Evolutionary conservation across 2,888 invertebrate species (phyloP).

Genomic region (Ganaspis brasiliensis): DNA sequence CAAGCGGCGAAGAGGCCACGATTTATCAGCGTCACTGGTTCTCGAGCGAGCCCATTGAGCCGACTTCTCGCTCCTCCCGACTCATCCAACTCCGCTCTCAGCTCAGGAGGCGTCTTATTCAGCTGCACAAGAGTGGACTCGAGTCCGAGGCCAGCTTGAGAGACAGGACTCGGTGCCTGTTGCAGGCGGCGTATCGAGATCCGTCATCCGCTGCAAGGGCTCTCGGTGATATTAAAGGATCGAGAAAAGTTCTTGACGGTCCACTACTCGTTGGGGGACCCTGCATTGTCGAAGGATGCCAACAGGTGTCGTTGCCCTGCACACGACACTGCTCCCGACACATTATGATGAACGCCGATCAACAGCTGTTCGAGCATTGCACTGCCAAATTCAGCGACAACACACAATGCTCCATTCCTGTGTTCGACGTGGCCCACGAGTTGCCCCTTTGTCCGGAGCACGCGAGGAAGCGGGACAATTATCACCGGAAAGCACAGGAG

Average conservation of each 20-base stretch:
- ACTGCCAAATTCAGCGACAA: conserved; percentile 91
- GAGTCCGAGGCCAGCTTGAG: conserved; percentile 71
- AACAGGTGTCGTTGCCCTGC: conserved; percentile 85
- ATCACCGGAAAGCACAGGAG: conserved; percentile 89
- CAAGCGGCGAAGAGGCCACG: conserved; percentile 78
- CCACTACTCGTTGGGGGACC: conserved; percentile 74
- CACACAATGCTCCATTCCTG: conserved; percentile 89
- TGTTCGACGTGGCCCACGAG: conserved; percentile 89
- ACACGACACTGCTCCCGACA: conserved; percentile 92
- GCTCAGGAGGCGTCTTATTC: conserved; percentile 81
- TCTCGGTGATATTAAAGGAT: conserved; percentile 54
- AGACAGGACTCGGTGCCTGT: conserved; percentile 70
- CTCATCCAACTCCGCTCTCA: conserved; percentile 78
- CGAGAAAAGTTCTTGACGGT: conserved; percentile 67
- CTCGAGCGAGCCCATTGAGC: conserved; percentile 71
- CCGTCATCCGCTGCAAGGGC: conserved; percentile 70
- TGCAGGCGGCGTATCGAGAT: conserved; percentile 70
- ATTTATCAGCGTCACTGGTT: conserved; percentile 81
- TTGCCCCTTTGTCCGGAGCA: conserved; percentile 94
- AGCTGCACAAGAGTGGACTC: conserved; percentile 76
- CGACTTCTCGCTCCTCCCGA: conserved; percentile 73
- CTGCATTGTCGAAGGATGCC: conserved; percentile 77
- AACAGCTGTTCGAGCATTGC: conserved; percentile 90
- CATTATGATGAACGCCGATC: conserved; percentile 92
- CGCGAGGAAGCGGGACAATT: conserved; percentile 92